A percentile compares a stretch with the other conserved stretches of the same genome.
Evolutionary conservation across 1,140 invertebrate species (phyloP).

Genomic region (Anoplophora glabripennis): DNA sequence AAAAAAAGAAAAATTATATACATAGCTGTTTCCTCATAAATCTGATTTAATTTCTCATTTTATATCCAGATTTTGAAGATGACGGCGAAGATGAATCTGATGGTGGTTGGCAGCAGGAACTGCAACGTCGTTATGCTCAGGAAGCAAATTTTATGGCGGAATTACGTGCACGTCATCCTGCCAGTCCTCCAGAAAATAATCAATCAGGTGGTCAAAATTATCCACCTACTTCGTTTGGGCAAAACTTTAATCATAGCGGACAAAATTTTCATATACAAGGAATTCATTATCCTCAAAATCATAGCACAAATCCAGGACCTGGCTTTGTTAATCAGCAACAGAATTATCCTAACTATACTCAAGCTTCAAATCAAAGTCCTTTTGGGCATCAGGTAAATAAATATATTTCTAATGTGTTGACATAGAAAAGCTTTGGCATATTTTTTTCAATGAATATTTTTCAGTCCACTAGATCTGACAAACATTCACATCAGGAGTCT

Average conservation of each 20-base stretch:
- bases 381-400: slow-evolving; percentile 26
- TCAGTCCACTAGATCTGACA: slow-evolving; percentile 26
- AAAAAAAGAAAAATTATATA: too few species aligned
- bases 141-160: slow-evolving; percentile 65
- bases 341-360: slow-evolving; percentile 22
- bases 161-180: slow-evolving; percentile 55
- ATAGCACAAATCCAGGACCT: slow-evolving; percentile 11
- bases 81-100: slow-evolving; percentile 57
- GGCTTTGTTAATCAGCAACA: slow-evolving; percentile 17
- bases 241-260: slow-evolving; percentile 31
- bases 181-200: slow-evolving; percentile 40
- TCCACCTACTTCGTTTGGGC: slow-evolving; percentile 22
- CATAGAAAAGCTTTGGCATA: neutral
- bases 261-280: slow-evolving; percentile 30
- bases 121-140: slow-evolving; percentile 62
- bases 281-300: slow-evolving; percentile 21
- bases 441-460: slow-evolving; percentile 1
- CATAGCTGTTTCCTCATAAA: too few species aligned
- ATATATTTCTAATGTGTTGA: neutral
- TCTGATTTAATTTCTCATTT: neutral
- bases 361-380: slow-evolving; percentile 30
- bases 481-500: slow-evolving; percentile 13
- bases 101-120: slow-evolving; percentile 63
- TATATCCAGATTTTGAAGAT: slow-evolving; percentile 47
- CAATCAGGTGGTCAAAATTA: slow-evolving; percentile 22